A percentile compares a stretch with the other conserved stretches of the same genome.
Conservation (phyloP, 2,797 vertebrate species). For the Dermochelys coriacea region DNA sequence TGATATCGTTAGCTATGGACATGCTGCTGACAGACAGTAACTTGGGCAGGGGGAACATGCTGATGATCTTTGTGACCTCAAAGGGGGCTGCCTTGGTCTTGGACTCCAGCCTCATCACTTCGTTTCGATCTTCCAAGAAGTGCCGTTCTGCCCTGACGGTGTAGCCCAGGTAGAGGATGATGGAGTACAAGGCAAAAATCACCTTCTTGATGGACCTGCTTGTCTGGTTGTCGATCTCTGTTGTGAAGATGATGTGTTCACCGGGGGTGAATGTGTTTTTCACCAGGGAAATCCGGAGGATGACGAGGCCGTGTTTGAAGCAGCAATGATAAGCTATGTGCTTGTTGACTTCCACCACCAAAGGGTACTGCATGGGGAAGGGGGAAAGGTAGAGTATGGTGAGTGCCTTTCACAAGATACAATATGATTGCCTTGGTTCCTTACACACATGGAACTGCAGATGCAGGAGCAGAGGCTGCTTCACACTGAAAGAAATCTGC, state of each 20-base stretch:
- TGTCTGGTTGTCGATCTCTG: conserved; percentile 61
- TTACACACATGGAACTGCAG: not conserved
- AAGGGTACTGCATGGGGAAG: not conserved
- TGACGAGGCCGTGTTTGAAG: conserved; percentile 1
- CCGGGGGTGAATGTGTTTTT: conserved; percentile 11
- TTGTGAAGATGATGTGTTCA: conserved; percentile 47
- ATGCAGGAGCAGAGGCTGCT: not conserved
- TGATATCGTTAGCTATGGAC: not conserved
- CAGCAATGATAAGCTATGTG: conserved; percentile 50
- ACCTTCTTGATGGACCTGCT: conserved; percentile 41
- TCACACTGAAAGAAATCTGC: not conserved
- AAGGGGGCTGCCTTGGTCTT: not conserved
- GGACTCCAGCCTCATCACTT: conserved; percentile 45
- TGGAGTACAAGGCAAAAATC: conserved; percentile 5
- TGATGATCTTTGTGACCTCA: conserved; percentile 22
- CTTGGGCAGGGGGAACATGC: conserved; percentile 22
- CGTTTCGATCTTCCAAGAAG: not conserved
- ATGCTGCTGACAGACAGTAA: conserved; percentile 50
- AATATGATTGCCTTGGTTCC: not conserved
- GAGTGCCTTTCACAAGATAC: not conserved
- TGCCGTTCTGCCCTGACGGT: not conserved
- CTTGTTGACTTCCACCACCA: conserved; percentile 22
- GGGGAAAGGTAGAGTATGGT: fast-evolving
- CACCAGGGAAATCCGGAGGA: conserved; percentile 21
- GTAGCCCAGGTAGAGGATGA: conserved; percentile 44